Percentiles rank a stretch among this genome's conserved stretches.
Conservation (phyloP, 2,113 vertebrate genomes). For the Myotis brandtii region DNA sequence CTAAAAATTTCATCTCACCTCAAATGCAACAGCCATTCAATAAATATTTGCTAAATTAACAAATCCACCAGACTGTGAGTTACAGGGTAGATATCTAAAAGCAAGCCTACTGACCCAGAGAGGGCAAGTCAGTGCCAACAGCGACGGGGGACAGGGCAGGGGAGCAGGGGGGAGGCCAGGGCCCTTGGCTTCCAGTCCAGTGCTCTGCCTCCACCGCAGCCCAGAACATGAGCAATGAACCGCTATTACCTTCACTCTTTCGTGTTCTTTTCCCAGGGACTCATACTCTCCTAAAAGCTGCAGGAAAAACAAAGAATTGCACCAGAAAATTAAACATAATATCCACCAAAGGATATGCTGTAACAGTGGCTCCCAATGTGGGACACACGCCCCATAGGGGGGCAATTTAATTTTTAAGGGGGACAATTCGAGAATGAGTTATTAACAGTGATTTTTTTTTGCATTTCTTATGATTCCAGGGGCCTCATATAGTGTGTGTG, state of each 20-base stretch:
- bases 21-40: neutral
- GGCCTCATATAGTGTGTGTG: too few relatives aligned
- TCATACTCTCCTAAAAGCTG: conserved; percentile 95
- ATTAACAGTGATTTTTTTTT: too few relatives aligned
- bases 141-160: neutral
- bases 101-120: neutral
- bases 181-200: neutral
- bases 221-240: neutral
- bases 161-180: neutral
- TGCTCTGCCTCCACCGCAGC: neutral
- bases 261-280: conserved; percentile 92
- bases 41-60: neutral
- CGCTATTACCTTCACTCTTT: conserved; percentile 92
- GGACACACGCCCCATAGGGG: too few relatives aligned
- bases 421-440: too few relatives aligned
- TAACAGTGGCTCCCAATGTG: neutral
- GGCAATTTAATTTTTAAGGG: too few relatives aligned
- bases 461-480: too few relatives aligned
- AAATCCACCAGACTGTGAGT: neutral
- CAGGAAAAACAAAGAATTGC: conserved; percentile 65
- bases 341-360: neutral
- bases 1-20: conserved; percentile 16
- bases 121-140: neutral
- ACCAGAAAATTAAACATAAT: conserved; percentile 30
- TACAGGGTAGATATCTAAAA: neutral